A percentile compares a stretch with the other conserved stretches of the same genome.
Conservation (phyloP, 2,113 vertebrate genomes). For the Salvelinus sp. region DNA sequence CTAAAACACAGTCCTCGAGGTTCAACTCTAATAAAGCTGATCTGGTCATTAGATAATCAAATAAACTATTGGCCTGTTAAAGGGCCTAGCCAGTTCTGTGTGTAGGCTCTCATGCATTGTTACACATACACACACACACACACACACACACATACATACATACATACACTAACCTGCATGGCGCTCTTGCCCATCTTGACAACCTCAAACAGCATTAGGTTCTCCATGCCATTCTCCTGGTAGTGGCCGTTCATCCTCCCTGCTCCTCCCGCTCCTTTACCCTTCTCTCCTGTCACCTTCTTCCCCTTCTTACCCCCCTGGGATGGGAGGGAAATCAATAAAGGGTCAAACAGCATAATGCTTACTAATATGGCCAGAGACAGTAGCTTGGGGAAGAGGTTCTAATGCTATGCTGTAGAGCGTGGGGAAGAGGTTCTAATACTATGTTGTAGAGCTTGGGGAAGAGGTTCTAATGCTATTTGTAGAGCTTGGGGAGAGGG, state of each 20-base stretch:
- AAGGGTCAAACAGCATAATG: too few species aligned
- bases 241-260: slow-evolving; percentile 98
- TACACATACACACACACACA: background rate
- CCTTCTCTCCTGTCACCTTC: slow-evolving; percentile 88
- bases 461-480: too few species aligned
- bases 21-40: background rate
- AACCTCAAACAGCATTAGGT: slow-evolving; percentile 98
- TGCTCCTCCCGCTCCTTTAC: slow-evolving; percentile 85
- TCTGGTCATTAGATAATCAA: too few species aligned
- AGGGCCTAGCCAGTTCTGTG: background rate
- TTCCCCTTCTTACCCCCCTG: slow-evolving; percentile 93
- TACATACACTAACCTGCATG: slow-evolving; percentile 84
- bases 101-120: too few species aligned
- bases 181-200: slow-evolving; percentile 98
- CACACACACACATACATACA: background rate
- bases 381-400: too few species aligned
- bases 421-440: too few species aligned
- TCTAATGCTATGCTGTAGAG: too few species aligned
- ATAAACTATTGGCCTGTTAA: background rate
- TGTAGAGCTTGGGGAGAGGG: too few species aligned
- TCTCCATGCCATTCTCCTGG: slow-evolving; percentile 99
- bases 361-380: too few species aligned
- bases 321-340: slow-evolving; percentile 12
- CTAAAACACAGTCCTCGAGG: background rate
- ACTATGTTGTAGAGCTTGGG: too few species aligned